Evolutionary conservation across 2,797 vertebrate genomes (phyloP).

Genomic region (Psittacula echo): DNA sequence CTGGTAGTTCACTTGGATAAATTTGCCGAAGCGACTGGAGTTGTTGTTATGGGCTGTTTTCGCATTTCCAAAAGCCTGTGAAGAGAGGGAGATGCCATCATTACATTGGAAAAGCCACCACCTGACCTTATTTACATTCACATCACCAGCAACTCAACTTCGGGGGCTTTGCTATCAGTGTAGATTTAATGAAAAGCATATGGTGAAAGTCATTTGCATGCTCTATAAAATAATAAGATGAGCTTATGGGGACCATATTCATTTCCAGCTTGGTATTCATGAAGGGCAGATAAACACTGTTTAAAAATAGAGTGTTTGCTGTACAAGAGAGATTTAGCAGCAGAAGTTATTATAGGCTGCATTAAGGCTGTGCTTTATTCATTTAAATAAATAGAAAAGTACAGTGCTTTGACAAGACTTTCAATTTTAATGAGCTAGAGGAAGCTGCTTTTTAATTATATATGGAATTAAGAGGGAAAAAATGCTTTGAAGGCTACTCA

Average conservation of each 20-base stretch:
- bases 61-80: constrained; percentile 94
- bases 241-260: background rate
- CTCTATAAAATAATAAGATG: background rate
- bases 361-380: background rate
- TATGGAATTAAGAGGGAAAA: background rate
- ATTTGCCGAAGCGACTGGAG: constrained; percentile 98
- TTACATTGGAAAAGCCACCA: background rate
- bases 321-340: background rate
- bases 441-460: constrained; percentile 60
- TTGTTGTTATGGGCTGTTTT: constrained; percentile 99
- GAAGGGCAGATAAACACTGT: background rate
- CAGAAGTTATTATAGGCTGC: background rate
- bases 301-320: background rate
- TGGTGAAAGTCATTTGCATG: background rate
- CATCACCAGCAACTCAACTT: background rate
- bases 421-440: constrained; percentile 19
- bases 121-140: background rate
- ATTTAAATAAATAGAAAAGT: constrained; percentile 41
- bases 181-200: background rate
- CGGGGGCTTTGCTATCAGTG: background rate
- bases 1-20: constrained; percentile 99
- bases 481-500: constrained; percentile 46
- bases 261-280: background rate
- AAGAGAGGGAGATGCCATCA: constrained; percentile 53
- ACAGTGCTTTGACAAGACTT: constrained; percentile 18